Conservation (phyloP, 2,113 vertebrate genomes). For the Porphyrio hochstetteri region DNA sequence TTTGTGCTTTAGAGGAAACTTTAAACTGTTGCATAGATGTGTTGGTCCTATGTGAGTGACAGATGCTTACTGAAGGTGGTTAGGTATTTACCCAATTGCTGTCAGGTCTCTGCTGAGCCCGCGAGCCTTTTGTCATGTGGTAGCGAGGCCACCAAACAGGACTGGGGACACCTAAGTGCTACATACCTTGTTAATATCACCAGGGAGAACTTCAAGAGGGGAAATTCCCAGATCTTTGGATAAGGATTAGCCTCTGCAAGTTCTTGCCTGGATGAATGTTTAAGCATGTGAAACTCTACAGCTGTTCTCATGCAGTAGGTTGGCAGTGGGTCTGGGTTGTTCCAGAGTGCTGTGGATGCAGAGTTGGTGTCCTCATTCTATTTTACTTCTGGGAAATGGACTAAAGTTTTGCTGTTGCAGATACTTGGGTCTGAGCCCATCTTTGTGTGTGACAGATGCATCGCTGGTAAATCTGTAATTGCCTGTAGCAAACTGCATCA, state of each 20-base stretch:
- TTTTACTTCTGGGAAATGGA: constrained; percentile 27
- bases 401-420: constrained; percentile 23
- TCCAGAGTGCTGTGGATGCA: neutral
- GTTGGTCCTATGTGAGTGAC: neutral
- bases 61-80: neutral
- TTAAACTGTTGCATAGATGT: neutral
- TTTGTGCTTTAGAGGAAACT: neutral
- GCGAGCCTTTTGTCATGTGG: neutral
- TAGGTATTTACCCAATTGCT: neutral
- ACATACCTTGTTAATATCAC: neutral
- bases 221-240: constrained; percentile 17
- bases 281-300: neutral
- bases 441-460: constrained; percentile 30
- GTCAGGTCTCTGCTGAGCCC: neutral
- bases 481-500: constrained; percentile 51
- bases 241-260: neutral
- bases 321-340: neutral
- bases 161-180: neutral
- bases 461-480: neutral
- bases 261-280: neutral
- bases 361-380: neutral
- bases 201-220: neutral
- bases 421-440: constrained; percentile 16
- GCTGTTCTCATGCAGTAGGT: neutral
- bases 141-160: neutral